Evolutionary conservation across 2,888 invertebrate genomes (phyloP).

Genomic region (Eugnorisma glareosa): DNA sequence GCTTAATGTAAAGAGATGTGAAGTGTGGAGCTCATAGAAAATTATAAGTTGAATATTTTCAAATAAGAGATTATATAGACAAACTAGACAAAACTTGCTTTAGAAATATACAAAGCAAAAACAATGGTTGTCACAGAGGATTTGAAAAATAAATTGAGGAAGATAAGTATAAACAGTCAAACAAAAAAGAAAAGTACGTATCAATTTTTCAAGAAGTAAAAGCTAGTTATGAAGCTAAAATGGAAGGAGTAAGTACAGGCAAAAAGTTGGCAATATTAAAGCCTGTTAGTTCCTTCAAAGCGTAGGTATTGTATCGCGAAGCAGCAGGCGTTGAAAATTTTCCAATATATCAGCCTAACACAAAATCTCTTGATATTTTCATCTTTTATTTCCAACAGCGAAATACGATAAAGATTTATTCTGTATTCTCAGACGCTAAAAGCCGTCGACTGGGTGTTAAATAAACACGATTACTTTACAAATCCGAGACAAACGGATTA

Average conservation of each 20-base stretch:
- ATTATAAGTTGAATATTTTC: neutral
- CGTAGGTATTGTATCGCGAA: slow-evolving; percentile 53
- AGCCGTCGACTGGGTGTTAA: slow-evolving; percentile 56
- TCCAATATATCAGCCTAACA: slow-evolving; percentile 66
- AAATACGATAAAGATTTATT: slow-evolving; percentile 62
- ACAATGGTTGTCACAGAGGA: neutral
- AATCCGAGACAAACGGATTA: slow-evolving; percentile 62
- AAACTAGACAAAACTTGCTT: neutral
- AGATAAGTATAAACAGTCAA: neutral
- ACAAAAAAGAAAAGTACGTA: neutral
- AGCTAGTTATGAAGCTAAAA: slow-evolving; percentile 39
- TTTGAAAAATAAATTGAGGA: neutral
- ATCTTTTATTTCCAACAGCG: slow-evolving; percentile 57
- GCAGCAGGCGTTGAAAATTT: slow-evolving; percentile 62
- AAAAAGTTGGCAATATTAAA: slow-evolving; percentile 62
- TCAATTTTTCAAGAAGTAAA: slow-evolving; percentile 16
- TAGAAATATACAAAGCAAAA: neutral
- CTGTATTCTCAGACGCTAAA: slow-evolving; percentile 47
- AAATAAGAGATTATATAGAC: too few species aligned
- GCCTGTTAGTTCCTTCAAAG: slow-evolving; percentile 54
- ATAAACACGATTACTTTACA: slow-evolving; percentile 63
- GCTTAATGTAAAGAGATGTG: neutral
- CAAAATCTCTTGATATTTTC: slow-evolving; percentile 59
- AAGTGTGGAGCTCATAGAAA: neutral
- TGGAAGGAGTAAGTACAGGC: slow-evolving; percentile 25